Base-by-base conservation (phyloP, 2,888 invertebrate species). In the Drosophila prostipennis region DNA sequence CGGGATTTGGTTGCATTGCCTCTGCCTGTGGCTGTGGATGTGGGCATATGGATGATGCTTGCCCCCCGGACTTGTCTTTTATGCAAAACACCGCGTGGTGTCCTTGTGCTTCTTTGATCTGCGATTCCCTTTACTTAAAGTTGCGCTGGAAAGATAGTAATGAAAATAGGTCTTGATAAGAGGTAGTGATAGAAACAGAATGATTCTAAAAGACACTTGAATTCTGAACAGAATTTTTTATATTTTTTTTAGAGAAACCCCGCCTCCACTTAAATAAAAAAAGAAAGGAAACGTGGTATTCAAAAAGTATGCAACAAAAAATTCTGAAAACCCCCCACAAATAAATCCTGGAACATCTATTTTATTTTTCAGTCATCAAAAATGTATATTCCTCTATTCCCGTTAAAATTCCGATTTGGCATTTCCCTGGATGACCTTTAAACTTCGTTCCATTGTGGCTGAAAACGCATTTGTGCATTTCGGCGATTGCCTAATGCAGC, bases 401-500 rank as follows among this genome's bases (percentile, higher is more conserved):
- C 34, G 23, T 51, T 49, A 39, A 4, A 11, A 23, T 19, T 11
- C 13, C 42, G 42, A 8, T 45, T 26, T 26, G 8, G 8, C 13
- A 7, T 26, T 46, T 10, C 34, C 40, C 36, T 45, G 53, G 3
- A 1, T 23, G 36, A 37, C 46, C 42, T 40, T 70, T 49, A 70
- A 68, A 19, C 72, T 67, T 51, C 45, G 29, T 37, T 42, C 45
- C 54, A 56, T 39, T 72, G 53, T 48, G 46, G 34, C 26, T 49
- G 59, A 75, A 72, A 48, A 48, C 65, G 64, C 55, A 56, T 56
- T 71, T 86, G 69, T 78, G 80, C 84, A 83, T 84, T 85, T 84
- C 72, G 67, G 55, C 82, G 82, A 81, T 81, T 84, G 85, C 76
- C 85, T 76, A 87, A 65, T 69, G 82, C 79, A 80, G 88, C 86